Percentiles rank a stretch among this genome's conserved stretches.
phyloP scores from a whole-genome alignment of 2,888 invertebrate species.

The Trachelus stipa region DNA sequence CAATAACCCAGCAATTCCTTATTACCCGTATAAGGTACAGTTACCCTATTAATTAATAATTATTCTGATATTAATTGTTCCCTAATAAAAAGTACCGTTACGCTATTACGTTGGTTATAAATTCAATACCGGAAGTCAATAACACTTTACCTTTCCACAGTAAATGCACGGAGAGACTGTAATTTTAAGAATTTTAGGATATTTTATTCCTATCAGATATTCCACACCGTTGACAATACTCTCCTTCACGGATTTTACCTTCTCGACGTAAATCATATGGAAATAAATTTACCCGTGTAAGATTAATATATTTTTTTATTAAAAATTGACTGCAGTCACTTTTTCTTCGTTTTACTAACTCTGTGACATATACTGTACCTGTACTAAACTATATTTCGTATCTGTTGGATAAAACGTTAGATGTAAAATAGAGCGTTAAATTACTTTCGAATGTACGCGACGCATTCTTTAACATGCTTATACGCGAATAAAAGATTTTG shows the following conservation, averaged over 20 bases:
- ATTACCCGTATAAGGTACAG: slow-evolving; percentile 18
- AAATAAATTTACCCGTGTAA: not conserved
- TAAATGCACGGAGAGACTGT: not conserved
- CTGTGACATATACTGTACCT: not conserved
- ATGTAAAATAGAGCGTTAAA: not conserved
- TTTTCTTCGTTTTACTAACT: not conserved
- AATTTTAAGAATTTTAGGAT: not conserved
- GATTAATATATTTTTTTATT: not conserved
- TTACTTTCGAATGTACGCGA: not conserved
- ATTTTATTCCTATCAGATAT: not conserved
- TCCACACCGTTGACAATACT: not conserved
- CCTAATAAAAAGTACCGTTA: slow-evolving; percentile 6
- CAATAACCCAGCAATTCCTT: slow-evolving; percentile 17
- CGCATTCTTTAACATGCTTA: not conserved
- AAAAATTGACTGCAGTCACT: not conserved
- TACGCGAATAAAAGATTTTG: not conserved
- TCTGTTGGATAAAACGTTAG: not conserved
- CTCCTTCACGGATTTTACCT: not conserved
- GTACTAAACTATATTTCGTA: not conserved
- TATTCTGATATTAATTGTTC: slow-evolving; percentile 14
- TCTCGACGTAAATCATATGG: not conserved
- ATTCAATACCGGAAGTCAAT: not conserved
- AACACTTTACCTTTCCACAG: not conserved
- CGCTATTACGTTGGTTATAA: not conserved
- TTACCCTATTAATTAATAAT: slow-evolving; percentile 20